phyloP scores from a whole-genome alignment of 2,113 vertebrate species.

The Maccullochella peelii region DNA sequence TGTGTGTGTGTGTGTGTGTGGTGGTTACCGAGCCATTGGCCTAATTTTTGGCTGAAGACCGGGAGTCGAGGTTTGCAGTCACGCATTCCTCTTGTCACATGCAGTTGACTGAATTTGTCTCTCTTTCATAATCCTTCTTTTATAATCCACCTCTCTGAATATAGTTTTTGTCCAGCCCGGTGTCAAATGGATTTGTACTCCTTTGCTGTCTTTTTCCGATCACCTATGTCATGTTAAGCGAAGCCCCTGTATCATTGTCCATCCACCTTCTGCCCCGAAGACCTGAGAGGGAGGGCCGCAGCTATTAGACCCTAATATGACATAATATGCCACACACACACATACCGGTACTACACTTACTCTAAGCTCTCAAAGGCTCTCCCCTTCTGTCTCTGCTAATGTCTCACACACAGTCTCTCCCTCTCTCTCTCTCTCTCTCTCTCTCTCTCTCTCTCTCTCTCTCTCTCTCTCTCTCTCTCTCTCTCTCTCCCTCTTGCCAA shows the following conservation, averaged over 20 bases:
- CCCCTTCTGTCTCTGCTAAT: conserved; percentile 41
- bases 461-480: conserved; percentile 30
- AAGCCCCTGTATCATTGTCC: not conserved
- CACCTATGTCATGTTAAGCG: not conserved
- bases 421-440: not conserved
- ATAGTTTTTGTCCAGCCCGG: not conserved
- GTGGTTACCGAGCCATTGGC: conserved; percentile 53
- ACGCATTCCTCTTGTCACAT: conserved; percentile 43
- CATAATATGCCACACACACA: conserved; percentile 16
- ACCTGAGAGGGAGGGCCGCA: conserved; percentile 4
- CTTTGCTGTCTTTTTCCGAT: not conserved
- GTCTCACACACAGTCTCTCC: conserved; percentile 39
- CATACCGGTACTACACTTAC: not conserved
- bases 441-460: conserved; percentile 38
- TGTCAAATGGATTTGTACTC: not conserved
- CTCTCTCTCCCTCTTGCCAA: conserved; percentile 21
- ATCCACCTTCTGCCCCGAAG: conserved; percentile 4
- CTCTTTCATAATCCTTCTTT: conserved; percentile 38
- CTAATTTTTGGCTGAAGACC: conserved; percentile 65
- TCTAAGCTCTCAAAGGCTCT: conserved; percentile 20
- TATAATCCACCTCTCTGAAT: conserved; percentile 20
- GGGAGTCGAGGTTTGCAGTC: conserved; percentile 54
- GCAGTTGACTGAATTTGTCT: conserved; percentile 28
- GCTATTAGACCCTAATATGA: conserved; percentile 12
- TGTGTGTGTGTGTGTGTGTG: conserved; percentile 29